Conservation (phyloP, 64 coral and sea anemone genomes). For the Montipora cactus region DNA sequence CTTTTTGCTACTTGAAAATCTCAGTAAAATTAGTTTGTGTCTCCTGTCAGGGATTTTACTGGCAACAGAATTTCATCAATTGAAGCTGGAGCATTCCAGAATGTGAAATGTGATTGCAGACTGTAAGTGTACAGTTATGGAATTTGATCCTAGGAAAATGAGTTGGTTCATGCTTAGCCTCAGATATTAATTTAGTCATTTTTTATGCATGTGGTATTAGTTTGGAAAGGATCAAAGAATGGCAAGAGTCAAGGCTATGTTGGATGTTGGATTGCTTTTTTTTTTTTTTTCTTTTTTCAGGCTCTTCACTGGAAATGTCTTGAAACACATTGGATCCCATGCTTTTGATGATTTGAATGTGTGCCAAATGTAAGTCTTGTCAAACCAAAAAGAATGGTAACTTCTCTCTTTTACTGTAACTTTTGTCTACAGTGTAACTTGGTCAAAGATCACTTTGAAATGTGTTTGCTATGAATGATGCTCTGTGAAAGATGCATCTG, state of each 20-base stretch:
- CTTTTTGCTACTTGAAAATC: no score
- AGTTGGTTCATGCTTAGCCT: no score
- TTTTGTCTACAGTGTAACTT: no score
- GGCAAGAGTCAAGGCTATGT: no score
- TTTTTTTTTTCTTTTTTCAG: neutral
- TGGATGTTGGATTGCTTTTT: no score
- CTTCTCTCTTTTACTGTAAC: neutral
- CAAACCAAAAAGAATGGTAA: neutral
- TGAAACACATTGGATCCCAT: constrained; percentile 45
- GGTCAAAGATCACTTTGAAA: no score
- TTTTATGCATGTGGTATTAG: no score
- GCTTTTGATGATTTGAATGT: constrained; percentile 57
- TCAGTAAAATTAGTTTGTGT: neutral
- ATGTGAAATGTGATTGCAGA: constrained; percentile 2
- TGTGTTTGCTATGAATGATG: no score
- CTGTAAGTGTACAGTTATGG: constrained; percentile 10
- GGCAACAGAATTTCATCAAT: constrained; percentile 43
- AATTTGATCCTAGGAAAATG: no score
- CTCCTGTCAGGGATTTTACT: constrained; percentile 46
- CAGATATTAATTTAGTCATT: no score
- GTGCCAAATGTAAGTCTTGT: constrained; percentile 53
- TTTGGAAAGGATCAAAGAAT: no score
- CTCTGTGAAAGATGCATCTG: no score
- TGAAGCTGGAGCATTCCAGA: constrained; percentile 60
- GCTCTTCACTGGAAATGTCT: constrained; percentile 12